Conservation (phyloP, 2,113 vertebrate species). For the Scortum barcoo region DNA sequence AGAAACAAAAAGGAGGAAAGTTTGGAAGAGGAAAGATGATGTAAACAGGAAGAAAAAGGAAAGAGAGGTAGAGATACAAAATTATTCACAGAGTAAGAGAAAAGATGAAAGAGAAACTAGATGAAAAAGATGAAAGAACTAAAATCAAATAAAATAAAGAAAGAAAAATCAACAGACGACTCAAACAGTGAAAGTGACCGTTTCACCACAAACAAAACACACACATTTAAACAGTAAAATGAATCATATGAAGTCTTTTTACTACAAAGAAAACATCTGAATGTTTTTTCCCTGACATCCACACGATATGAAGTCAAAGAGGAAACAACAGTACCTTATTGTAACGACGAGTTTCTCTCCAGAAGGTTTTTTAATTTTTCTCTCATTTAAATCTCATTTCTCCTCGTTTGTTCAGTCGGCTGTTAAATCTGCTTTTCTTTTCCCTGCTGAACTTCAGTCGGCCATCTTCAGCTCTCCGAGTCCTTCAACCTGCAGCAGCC, state of each 20-base stretch:
- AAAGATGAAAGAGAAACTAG: not conserved
- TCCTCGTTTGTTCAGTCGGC: slow-evolving; percentile 27
- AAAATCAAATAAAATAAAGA: not conserved
- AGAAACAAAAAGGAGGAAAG: not conserved
- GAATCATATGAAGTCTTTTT: too few species aligned
- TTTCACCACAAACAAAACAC: not conserved
- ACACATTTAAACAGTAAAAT: not conserved
- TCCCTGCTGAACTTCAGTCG: not conserved
- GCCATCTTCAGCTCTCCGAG: slow-evolving; percentile 11
- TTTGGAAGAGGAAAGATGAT: too few species aligned
- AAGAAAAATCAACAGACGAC: not conserved
- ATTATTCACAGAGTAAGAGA: not conserved
- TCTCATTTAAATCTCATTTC: slow-evolving; percentile 37
- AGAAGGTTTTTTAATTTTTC: not conserved
- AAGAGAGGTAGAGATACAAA: not conserved
- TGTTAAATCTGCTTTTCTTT: not conserved
- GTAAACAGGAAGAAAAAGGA: not conserved
- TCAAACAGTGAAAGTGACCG: not conserved
- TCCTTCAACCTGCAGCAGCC: slow-evolving; percentile 3
- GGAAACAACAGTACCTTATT: slow-evolving; percentile 26
- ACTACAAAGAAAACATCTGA: too few species aligned
- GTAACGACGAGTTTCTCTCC: not conserved
- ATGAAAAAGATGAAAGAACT: too few species aligned
- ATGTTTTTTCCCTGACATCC: too few species aligned
- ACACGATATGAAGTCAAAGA: not conserved